phyloP scores from a whole-genome alignment of 2,113 vertebrate species.

The Triplophysa siluroides region DNA sequence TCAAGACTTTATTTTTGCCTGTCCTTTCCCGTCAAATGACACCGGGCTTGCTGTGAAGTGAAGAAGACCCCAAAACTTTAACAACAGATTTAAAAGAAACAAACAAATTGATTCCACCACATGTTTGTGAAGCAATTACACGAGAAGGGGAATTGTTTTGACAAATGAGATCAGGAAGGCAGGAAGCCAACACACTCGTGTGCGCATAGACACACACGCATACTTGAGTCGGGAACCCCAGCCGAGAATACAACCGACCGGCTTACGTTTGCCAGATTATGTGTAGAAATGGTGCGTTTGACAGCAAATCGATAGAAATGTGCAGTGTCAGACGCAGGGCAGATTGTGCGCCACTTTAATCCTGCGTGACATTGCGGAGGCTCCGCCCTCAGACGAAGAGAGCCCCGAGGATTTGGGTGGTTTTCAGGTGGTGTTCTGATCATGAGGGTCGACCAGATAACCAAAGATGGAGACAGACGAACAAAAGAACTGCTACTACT shows the following conservation, averaged over 20 bases:
- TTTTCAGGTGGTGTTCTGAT: constrained; percentile 11
- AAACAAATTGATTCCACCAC: constrained; percentile 49
- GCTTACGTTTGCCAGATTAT: constrained; percentile 68
- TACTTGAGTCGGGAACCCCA: constrained; percentile 8
- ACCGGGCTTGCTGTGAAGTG: neutral
- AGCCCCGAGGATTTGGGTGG: constrained; percentile 13
- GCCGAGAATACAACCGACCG: constrained; percentile 62
- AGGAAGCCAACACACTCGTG: constrained; percentile 43
- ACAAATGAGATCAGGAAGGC: constrained; percentile 54
- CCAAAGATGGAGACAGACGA: neutral
- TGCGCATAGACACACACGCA: constrained; percentile 27
- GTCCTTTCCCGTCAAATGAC: constrained; percentile 33
- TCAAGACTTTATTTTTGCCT: constrained; percentile 22
- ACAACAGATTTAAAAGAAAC: constrained; percentile 29
- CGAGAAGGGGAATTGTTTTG: constrained; percentile 48
- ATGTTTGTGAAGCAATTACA: constrained; percentile 64
- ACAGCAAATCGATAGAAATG: constrained; percentile 68
- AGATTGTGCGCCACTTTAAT: constrained; percentile 62
- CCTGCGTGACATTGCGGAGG: constrained; percentile 58
- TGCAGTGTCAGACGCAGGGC: constrained; percentile 34
- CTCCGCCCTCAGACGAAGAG: constrained; percentile 29
- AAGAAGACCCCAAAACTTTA: constrained; percentile 37
- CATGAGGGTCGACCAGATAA: neutral
- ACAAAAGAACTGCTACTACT: neutral
- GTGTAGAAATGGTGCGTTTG: constrained; percentile 58